phyloP scores from a whole-genome alignment of 2,113 vertebrate species.

The Pterocles orientalis region DNA sequence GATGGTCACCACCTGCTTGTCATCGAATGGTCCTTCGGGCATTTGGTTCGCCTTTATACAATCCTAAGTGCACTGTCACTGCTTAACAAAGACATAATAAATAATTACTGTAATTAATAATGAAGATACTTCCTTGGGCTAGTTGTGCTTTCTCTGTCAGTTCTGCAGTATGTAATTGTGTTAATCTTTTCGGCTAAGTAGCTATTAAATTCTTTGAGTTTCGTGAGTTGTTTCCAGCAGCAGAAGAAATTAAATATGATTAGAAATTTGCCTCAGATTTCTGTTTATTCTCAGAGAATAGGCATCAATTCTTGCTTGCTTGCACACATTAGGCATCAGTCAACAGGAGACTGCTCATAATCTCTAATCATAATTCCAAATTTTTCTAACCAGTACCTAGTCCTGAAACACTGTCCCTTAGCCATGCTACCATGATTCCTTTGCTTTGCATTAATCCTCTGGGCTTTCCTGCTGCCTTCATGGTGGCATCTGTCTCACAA shows the following conservation, averaged over 20 bases:
- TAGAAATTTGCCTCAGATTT: constrained; percentile 25
- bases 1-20: constrained; percentile 57
- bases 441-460: background rate
- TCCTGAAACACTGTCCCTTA: background rate
- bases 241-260: constrained; percentile 2
- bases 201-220: constrained; percentile 11
- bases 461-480: background rate
- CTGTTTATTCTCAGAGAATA: constrained; percentile 20
- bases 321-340: background rate
- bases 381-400: background rate
- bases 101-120: constrained; percentile 53
- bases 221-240: background rate
- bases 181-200: constrained; percentile 15
- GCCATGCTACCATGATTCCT: background rate
- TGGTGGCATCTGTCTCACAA: background rate
- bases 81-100: constrained; percentile 47
- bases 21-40: background rate
- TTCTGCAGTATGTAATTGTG: background rate
- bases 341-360: constrained; percentile 10
- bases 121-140: constrained; percentile 45
- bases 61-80: constrained; percentile 38
- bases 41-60: background rate
- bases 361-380: background rate
- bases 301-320: background rate
- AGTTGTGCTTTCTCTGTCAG: background rate